Percentiles rank a stretch among this genome's conserved stretches.
Conservation (phyloP, 2,888 invertebrate species). For the Ptilodon capucinus region DNA sequence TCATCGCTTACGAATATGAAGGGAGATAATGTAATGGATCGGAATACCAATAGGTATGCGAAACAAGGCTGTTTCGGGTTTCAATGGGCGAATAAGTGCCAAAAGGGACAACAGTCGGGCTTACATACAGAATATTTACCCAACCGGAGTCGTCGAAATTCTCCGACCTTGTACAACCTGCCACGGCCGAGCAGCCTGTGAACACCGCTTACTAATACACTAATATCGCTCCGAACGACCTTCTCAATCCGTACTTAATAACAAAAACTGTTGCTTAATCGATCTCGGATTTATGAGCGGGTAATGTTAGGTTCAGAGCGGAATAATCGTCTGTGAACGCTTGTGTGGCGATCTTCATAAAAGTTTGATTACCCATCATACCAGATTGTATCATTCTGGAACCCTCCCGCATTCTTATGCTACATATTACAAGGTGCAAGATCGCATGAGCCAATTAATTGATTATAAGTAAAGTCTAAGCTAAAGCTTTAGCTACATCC, state of each 20-base stretch:
- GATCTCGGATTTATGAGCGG: slow-evolving; percentile 24
- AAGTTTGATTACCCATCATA: too few species aligned
- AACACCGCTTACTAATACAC: slow-evolving; percentile 50
- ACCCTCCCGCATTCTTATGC: too few species aligned
- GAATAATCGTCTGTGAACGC: slow-evolving; percentile 16
- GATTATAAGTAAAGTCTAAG: too few species aligned
- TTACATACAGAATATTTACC: slow-evolving; percentile 46
- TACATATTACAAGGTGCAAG: too few species aligned
- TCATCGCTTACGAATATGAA: slow-evolving; percentile 16
- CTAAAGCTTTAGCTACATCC: too few species aligned
- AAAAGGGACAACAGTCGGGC: slow-evolving; percentile 19
- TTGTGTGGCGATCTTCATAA: background rate
- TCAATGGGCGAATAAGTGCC: slow-evolving; percentile 20
- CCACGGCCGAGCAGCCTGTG: slow-evolving; percentile 23
- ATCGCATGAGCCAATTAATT: too few species aligned
- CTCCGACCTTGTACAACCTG: slow-evolving; percentile 48
- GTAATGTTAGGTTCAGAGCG: slow-evolving; percentile 19
- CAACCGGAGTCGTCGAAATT: slow-evolving; percentile 48
- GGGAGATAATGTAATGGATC: slow-evolving; percentile 12
- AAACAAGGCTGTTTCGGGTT: slow-evolving; percentile 18
- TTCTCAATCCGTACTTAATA: slow-evolving; percentile 31
- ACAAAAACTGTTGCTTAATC: slow-evolving; percentile 34
- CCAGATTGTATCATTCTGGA: too few species aligned
- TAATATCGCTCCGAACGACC: slow-evolving; percentile 34
- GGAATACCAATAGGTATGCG: slow-evolving; percentile 28